These are phyloP conservation scores for Lasioglossum leucozonium DNA, from an alignment of 2,888 invertebrate genomes.

Conservation along the genomic window DNA sequence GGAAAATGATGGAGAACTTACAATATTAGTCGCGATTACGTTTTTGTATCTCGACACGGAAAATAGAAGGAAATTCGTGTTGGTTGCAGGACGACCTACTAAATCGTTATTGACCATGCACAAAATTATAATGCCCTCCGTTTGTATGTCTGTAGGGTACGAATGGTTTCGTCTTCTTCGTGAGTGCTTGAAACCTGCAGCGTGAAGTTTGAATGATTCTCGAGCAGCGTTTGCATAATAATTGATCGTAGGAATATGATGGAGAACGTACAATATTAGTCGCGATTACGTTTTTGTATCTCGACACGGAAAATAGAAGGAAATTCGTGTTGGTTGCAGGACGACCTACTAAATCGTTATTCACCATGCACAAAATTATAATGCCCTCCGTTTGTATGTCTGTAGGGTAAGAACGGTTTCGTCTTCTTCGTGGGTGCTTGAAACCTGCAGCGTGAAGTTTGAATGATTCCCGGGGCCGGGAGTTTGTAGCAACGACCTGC, in stretches of 20 bases:
- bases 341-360: neutral
- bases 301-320: neutral
- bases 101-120: neutral
- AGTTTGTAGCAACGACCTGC: conserved; percentile 13
- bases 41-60: neutral
- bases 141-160: neutral
- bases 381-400: neutral
- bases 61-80: neutral
- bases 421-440: conserved; percentile 12
- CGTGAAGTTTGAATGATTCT: too few species aligned
- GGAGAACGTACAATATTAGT: neutral
- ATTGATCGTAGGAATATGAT: neutral
- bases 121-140: neutral
- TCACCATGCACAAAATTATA: neutral
- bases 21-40: neutral
- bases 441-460: conserved; percentile 24
- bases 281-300: neutral
- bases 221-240: too few species aligned
- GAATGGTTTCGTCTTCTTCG: conserved; percentile 1
- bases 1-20: neutral
- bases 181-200: neutral
- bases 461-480: conserved; percentile 5
- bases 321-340: neutral
- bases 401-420: neutral
- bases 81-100: too few species aligned